Percentiles rank a stretch among this genome's conserved stretches.
Conservation (phyloP, 1,140 invertebrate species). For the Heliconius hewitsoni region DNA sequence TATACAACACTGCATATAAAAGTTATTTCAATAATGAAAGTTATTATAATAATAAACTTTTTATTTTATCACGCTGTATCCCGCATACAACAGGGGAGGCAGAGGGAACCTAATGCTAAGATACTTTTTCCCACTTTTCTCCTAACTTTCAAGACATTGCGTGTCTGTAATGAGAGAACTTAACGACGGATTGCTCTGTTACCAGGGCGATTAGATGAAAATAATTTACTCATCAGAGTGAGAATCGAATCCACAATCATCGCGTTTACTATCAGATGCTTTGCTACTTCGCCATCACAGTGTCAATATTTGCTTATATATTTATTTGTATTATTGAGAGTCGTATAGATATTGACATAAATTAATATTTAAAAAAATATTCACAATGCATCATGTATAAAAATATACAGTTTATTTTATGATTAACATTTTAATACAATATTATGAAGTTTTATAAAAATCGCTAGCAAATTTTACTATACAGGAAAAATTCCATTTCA, state of each 20-base stretch:
- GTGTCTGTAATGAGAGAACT: not conserved
- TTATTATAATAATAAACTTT: not conserved
- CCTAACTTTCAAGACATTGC: not conserved
- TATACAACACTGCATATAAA: not conserved
- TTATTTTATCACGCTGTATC: not conserved
- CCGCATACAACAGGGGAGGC: not conserved
- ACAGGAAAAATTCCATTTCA: not conserved
- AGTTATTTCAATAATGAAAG: not conserved
- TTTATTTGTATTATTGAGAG: too few species aligned
- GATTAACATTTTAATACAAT: too few species aligned
- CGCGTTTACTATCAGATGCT: too few species aligned
- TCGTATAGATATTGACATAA: too few species aligned
- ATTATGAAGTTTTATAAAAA: not conserved
- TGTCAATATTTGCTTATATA: too few species aligned
- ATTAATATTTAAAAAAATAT: not conserved
- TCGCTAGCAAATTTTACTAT: not conserved
- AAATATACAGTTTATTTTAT: too few species aligned
- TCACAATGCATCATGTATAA: not conserved
- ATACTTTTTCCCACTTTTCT: not conserved
- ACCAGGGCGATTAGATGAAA: too few species aligned
- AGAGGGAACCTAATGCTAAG: not conserved
- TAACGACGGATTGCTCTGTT: not conserved
- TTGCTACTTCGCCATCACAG: too few species aligned
- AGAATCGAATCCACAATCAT: too few species aligned
- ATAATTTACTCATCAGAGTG: too few species aligned